Percentiles rank a stretch among this genome's conserved stretches.
Evolutionary conservation across 2,888 invertebrate genomes (phyloP).

Genomic region (Frankliniella intonsa): DNA sequence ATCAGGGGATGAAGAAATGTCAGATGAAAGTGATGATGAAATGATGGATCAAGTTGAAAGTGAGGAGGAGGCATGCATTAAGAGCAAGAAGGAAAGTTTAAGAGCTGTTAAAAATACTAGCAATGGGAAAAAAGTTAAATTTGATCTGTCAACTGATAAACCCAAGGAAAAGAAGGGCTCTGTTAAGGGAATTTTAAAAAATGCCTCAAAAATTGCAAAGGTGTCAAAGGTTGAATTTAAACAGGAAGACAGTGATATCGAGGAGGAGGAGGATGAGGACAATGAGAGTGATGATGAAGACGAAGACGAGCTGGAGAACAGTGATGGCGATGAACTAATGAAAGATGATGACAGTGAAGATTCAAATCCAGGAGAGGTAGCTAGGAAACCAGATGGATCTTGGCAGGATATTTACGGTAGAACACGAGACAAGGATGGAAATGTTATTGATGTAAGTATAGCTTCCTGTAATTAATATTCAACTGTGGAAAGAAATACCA

Average conservation of each 20-base stretch:
- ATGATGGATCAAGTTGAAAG: conserved; percentile 36
- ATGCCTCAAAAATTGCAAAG: conserved; percentile 29
- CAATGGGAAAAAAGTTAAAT: conserved; percentile 31
- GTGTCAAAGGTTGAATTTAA: conserved; percentile 17
- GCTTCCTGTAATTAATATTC: conserved; percentile 30
- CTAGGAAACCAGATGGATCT: conserved; percentile 41
- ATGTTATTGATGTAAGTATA: conserved; percentile 58
- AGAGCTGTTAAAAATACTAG: not conserved
- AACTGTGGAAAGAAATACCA: not conserved
- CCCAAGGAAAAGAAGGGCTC: not conserved
- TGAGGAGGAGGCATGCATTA: conserved; percentile 37
- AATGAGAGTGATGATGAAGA: conserved; percentile 39
- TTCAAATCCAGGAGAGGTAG: conserved; percentile 34
- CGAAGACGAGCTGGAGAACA: conserved; percentile 39
- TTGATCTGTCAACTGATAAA: conserved; percentile 27
- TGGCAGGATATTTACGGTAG: conserved; percentile 96
- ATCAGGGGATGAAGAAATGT: conserved; percentile 35
- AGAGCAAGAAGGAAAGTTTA: conserved; percentile 28
- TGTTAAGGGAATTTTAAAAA: conserved; percentile 32
- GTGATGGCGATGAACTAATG: conserved; percentile 35
- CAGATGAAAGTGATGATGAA: conserved; percentile 36
- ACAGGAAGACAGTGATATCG: conserved; percentile 35
- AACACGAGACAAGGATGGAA: conserved; percentile 72
- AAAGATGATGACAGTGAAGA: conserved; percentile 34
- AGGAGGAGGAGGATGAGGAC: conserved; percentile 36